Conservation (phyloP, 2,888 invertebrate species). For the Lepidonotus clava region DNA sequence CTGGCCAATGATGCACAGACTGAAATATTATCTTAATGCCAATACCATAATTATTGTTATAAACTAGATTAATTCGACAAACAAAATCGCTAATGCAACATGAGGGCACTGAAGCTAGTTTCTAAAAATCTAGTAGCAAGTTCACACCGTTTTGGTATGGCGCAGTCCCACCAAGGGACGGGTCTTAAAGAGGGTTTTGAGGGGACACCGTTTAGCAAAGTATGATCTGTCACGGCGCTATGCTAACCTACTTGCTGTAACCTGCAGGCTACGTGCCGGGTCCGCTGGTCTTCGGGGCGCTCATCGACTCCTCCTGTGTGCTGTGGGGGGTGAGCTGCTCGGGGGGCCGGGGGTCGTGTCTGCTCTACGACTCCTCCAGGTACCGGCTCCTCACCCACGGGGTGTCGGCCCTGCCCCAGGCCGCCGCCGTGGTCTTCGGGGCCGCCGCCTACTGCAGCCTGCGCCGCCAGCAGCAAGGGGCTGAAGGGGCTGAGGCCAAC, state of each 20-base stretch:
- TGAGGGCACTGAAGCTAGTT: too few relatives aligned
- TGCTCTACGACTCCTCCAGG: neutral
- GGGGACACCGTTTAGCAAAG: too few relatives aligned
- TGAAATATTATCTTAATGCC: too few relatives aligned
- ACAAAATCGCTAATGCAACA: too few relatives aligned
- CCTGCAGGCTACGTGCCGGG: conserved; percentile 49
- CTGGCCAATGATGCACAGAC: too few relatives aligned
- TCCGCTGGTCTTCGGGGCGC: conserved; percentile 49
- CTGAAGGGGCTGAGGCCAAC: neutral
- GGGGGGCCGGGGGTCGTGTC: neutral
- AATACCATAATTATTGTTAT: too few relatives aligned
- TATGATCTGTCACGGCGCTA: too few relatives aligned
- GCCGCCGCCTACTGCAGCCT: neutral
- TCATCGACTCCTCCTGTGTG: conserved; percentile 50
- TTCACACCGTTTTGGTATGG: too few relatives aligned
- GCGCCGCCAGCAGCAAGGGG: neutral
- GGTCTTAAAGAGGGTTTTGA: too few relatives aligned
- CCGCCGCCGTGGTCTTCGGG: neutral
- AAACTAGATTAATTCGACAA: too few relatives aligned
- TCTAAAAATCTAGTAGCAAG: too few relatives aligned
- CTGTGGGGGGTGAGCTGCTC: conserved; percentile 42
- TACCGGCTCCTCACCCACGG: conserved; percentile 27
- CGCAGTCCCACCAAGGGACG: too few relatives aligned
- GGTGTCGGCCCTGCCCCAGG: neutral
- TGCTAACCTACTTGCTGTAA: neutral